A percentile compares a stretch with the other conserved stretches of the same genome.
Evolutionary conservation across 2,113 vertebrate genomes (phyloP).

Genomic region (Halcyon malimbica): DNA sequence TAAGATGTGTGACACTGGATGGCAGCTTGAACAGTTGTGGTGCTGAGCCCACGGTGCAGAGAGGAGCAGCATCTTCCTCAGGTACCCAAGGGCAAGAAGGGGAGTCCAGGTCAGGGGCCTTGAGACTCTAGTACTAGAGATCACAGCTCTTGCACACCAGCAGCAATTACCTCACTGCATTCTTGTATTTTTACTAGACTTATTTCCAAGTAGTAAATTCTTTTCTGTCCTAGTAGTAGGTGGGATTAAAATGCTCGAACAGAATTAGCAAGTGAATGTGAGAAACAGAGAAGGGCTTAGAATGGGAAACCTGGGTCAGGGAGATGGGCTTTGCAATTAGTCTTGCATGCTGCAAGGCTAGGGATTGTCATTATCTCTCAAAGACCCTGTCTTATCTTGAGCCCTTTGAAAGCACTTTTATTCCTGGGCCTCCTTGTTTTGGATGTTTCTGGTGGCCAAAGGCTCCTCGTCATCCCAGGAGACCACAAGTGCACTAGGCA

Average conservation of each 20-base stretch:
- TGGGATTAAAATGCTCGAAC: conserved; percentile 39
- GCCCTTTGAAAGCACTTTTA: background rate
- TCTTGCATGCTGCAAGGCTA: conserved; percentile 26
- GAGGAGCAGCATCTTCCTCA: background rate
- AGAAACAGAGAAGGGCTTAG: conserved; percentile 27
- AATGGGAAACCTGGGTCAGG: background rate
- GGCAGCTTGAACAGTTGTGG: background rate
- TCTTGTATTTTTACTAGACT: background rate
- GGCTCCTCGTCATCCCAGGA: background rate
- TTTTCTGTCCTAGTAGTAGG: background rate
- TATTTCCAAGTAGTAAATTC: background rate
- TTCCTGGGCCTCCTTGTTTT: background rate
- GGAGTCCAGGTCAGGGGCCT: background rate
- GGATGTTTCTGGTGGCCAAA: background rate
- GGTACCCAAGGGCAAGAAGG: background rate
- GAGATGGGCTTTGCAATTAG: conserved; percentile 55
- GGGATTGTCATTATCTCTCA: background rate
- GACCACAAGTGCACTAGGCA: background rate
- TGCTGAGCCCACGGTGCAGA: background rate
- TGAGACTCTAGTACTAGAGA: background rate
- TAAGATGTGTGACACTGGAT: background rate
- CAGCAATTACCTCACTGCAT: background rate
- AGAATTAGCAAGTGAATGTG: conserved; percentile 12
- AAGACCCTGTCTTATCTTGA: background rate
- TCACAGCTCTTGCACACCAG: background rate